Evolutionary conservation across 2,888 invertebrate genomes (phyloP).

Genomic region (Asteroscopus sphinx): DNA sequence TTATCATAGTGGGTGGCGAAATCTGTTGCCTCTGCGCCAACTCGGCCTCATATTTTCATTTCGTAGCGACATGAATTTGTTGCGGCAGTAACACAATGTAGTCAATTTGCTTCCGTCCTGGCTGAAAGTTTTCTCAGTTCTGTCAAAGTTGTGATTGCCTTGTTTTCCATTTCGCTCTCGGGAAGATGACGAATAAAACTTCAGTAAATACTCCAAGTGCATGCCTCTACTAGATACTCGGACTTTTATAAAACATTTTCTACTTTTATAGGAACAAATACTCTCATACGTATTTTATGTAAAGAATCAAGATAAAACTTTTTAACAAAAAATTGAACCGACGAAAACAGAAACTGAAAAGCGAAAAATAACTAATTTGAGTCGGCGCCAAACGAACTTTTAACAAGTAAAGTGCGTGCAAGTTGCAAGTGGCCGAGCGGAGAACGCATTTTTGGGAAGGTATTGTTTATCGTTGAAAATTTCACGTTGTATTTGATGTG

Average conservation of each 20-base stretch:
- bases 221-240: conserved; percentile 16
- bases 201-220: conserved; percentile 56
- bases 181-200: conserved; percentile 79
- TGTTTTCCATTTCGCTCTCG: conserved; percentile 77
- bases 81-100: conserved; percentile 76
- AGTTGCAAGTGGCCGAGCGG: too few species aligned
- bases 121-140: conserved; percentile 74
- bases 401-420: too few species aligned
- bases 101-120: conserved; percentile 77
- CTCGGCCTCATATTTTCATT: conserved; percentile 63
- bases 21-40: conserved; percentile 63
- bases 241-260: conserved; percentile 5
- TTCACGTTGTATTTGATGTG: too few species aligned
- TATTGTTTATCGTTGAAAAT: too few species aligned
- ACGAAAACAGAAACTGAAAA: too few species aligned
- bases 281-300: neutral
- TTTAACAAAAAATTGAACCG: too few species aligned
- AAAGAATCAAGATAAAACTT: too few species aligned
- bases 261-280: conserved; percentile 3
- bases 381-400: too few species aligned
- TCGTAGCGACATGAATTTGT: conserved; percentile 57
- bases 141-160: conserved; percentile 82
- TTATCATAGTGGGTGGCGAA: conserved; percentile 62
- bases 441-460: too few species aligned
- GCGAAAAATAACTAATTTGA: too few species aligned